Base-by-base conservation (phyloP, 1,140 invertebrate genomes). In the Phocides pigmalion region DNA sequence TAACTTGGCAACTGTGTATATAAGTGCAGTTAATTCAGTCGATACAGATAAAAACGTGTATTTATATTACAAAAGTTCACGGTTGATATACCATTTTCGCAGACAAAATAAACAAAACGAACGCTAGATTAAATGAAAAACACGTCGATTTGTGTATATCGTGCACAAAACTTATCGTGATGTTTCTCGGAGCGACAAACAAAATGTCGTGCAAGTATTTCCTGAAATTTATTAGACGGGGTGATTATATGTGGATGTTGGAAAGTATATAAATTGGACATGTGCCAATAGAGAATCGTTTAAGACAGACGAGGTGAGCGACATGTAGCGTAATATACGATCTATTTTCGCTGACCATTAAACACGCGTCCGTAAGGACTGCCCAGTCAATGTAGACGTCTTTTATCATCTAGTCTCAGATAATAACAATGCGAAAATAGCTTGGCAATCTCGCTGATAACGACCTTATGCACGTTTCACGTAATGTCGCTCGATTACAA, bases 311-410 rank as follows among this genome's bases (percentile, higher is more conserved):
- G 79, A 89, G 83, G 82, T 87, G 81, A 89, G 79, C 77, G 84
- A 84, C 87, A 84, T 84, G 77, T 62, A 70, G 74, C 66, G 76
- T 71, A 78, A 76, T 72, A 76, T 59, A 59, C 56, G 42, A 61
- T 81, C 82, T 87, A 85, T 87, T 87, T 88, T 76, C 22, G 74
- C 71, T 62, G 70, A 65, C 78, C 77, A 79, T 84, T 81, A 79
- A 77, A 74, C 66, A 51, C 59, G 49, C 50, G 32, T 50, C 42
- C 61, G 51, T 62, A 62, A 62, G 59, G 63, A 49, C 50, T 67
- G 46, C 64, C 54, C 54, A 66, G 28, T 64, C 44, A 56, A 28
- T 49, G 51, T 44, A 16, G 50, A 56, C 49, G 28, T 54, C 42
- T 54, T 61, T 64, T 64, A 64, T 46, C 15, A 51, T 22, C 16